Evolutionary conservation across 1,140 invertebrate genomes (phyloP).

Genomic region (Brachionus rubens): DNA sequence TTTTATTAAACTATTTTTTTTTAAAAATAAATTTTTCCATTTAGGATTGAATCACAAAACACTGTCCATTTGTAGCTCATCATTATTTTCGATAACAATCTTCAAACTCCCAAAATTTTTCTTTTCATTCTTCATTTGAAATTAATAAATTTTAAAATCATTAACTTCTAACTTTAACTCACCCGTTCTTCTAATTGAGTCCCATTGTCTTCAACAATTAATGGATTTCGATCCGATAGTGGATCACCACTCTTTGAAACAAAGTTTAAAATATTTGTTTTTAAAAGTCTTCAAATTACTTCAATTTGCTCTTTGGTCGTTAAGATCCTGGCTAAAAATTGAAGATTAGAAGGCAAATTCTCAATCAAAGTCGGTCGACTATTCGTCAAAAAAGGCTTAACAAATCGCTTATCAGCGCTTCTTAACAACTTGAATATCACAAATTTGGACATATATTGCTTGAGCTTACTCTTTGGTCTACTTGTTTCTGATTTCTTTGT

Average conservation of each 20-base stretch:
- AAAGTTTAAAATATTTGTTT: background rate
- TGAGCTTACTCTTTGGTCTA: background rate
- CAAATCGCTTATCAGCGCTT: slow-evolving; percentile 63
- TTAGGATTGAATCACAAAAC: too few species aligned
- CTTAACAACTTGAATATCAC: slow-evolving; percentile 17
- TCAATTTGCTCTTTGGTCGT: slow-evolving; percentile 81
- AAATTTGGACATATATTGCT: background rate
- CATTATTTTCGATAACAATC: too few species aligned
- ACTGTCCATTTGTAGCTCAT: too few species aligned
- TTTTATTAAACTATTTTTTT: too few species aligned
- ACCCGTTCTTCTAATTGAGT: too few species aligned
- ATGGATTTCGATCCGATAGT: background rate
- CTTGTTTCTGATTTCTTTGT: background rate
- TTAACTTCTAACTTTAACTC: too few species aligned
- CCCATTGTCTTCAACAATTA: background rate
- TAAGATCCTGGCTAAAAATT: slow-evolving; percentile 78
- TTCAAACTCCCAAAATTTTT: too few species aligned
- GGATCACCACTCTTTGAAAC: background rate
- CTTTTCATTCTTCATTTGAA: too few species aligned
- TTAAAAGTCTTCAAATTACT: background rate
- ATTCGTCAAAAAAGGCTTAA: slow-evolving; percentile 93
- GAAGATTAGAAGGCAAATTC: slow-evolving; percentile 82
- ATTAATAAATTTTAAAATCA: too few species aligned
- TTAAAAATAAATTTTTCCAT: too few species aligned
- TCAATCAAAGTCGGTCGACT: slow-evolving; percentile 86